phyloP scores from a whole-genome alignment of 2,113 vertebrate species.

The Coptodon bakossiorum region DNA sequence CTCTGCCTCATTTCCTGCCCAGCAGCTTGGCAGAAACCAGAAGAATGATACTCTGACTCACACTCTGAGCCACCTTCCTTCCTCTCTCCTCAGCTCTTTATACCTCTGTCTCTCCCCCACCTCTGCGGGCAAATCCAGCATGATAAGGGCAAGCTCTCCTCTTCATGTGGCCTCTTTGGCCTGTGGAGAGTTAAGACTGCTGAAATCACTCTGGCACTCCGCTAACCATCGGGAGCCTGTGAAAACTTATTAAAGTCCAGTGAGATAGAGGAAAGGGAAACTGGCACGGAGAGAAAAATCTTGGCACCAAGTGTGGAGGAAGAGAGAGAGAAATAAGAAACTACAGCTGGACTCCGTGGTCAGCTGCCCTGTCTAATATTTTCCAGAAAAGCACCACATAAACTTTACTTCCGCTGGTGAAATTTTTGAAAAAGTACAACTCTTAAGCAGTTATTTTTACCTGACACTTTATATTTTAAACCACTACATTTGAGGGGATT shows the following conservation, averaged over 20 bases:
- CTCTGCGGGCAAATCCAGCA: slow-evolving; percentile 17
- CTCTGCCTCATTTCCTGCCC: slow-evolving; percentile 59
- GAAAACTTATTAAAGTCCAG: slow-evolving; percentile 1
- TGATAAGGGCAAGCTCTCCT: slow-evolving; percentile 33
- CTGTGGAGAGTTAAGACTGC: slow-evolving; percentile 19
- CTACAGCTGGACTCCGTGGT: background rate
- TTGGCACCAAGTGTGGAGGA: background rate
- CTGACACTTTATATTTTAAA: background rate
- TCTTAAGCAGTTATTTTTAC: background rate
- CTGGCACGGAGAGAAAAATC: background rate
- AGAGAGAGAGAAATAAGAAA: background rate
- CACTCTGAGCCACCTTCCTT: slow-evolving; percentile 3
- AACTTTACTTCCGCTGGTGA: background rate
- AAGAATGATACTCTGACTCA: slow-evolving; percentile 23
- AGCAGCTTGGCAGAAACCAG: slow-evolving; percentile 24
- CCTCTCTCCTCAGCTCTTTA: slow-evolving; percentile 4
- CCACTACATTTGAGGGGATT: background rate
- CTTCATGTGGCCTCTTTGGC: slow-evolving; percentile 33
- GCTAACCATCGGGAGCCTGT: background rate
- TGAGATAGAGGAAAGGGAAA: background rate
- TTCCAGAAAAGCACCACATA: background rate
- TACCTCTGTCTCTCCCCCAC: background rate
- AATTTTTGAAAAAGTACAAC: background rate
- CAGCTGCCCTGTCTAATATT: background rate
- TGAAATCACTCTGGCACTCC: slow-evolving; percentile 23